Base-by-base conservation (phyloP, 2,797 vertebrate genomes). In the Thripadectes ignobilis region DNA sequence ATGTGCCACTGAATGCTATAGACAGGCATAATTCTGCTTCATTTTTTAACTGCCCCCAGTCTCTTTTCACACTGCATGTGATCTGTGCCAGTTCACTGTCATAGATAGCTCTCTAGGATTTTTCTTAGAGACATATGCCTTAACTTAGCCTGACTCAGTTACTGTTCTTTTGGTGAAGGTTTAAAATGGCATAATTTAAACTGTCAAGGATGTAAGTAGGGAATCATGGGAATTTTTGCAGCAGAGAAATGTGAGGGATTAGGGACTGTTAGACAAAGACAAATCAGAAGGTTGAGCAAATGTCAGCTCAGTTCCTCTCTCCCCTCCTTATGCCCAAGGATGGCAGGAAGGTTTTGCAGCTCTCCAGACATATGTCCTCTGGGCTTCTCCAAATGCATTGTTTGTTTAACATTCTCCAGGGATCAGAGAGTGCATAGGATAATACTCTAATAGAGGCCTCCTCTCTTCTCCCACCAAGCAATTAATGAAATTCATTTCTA, bases 401-500 rank as follows among this genome's bases (percentile, higher is more conserved):
- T 91, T 96, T 94, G 36, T 95, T 75, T 92, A 92, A 88, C 59
- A 62, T 91, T 92, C 89, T 94, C 41, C 3, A 7, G 41, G 45
- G 57, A 92, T 92, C 74, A 88, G 69, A 79, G 41, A 76, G 22
- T 83, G 59, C 62, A 84, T 84, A 73, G 82, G 88, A 96, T 89
- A 94, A 49, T 91, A 84, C 86, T 85, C 66, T 94, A 88, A 91
- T 36, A 93, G 87, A 69, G 54, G 75, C 52, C 49, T 84, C 18
- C 46, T 89, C 71, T 93, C 76, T 88, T 94, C 89, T 91, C 48
- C 79, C 67, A 91, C 63, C 45, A 82, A 88, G 91, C 91, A 95
- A 96, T 94, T 95, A 96, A 93, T 89, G 76, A 92, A 96, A 94
- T 74, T 84, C 13, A 41, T 95, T 96, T 94, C 83, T 88, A 88